A percentile compares a stretch with the other conserved stretches of the same genome.
Evolutionary conservation across 2,888 invertebrate species (phyloP).

Genomic region (Onthophagus sagittarius): DNA sequence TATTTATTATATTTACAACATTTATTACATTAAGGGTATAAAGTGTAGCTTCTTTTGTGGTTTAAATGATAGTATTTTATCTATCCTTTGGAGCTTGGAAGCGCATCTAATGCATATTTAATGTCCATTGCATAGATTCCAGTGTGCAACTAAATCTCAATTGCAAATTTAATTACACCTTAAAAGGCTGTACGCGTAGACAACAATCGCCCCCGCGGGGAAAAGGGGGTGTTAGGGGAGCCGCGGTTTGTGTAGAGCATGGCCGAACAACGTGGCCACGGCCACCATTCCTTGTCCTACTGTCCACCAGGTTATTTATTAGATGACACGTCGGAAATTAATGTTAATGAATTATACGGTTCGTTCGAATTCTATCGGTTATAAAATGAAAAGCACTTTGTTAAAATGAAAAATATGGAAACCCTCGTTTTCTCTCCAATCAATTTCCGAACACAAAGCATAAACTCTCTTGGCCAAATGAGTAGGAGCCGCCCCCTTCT

Average conservation of each 20-base stretch:
- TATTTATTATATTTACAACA: too few relatives aligned
- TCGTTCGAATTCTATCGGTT: not conserved
- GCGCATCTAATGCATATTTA: constrained; percentile 8
- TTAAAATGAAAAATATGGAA: too few relatives aligned
- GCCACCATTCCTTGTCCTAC: not conserved
- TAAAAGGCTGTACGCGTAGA: not conserved
- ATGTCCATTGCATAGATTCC: constrained; percentile 5
- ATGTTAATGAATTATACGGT: constrained; percentile 10
- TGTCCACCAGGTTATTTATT: constrained; percentile 7
- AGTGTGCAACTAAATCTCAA: constrained; percentile 6
- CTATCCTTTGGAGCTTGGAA: too few relatives aligned
- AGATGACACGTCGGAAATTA: constrained; percentile 6
- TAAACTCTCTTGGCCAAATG: too few relatives aligned
- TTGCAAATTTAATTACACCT: constrained; percentile 14
- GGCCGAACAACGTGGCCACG: not conserved
- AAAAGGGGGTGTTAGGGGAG: not conserved
- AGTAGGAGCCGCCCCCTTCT: not conserved
- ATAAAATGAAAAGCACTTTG: too few relatives aligned
- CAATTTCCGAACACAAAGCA: too few relatives aligned
- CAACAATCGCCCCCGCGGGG: not conserved
- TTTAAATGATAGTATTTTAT: too few relatives aligned
- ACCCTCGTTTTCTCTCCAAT: too few relatives aligned
- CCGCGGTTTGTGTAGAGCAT: not conserved
- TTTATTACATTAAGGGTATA: too few relatives aligned
- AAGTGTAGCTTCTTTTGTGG: too few relatives aligned